These are phyloP conservation scores for Rousettus leschenaultii DNA, from an alignment of 2,113 vertebrate genomes.

Conservation along the genomic window DNA sequence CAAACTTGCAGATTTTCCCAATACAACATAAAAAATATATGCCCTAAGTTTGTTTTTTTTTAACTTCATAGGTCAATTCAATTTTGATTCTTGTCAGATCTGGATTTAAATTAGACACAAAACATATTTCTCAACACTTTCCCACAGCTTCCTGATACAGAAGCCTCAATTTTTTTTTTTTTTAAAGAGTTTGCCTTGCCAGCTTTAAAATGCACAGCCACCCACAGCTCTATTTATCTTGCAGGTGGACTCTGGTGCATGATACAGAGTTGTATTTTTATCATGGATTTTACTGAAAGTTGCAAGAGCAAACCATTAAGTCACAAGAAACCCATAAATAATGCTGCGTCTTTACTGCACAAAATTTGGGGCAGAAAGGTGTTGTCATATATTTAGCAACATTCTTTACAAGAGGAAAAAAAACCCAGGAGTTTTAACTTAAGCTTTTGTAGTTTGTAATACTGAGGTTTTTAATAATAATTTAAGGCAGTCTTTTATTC, in stretches of 20 bases:
- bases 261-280: constrained; percentile 45
- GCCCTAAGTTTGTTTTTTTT: not conserved
- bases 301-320: constrained; percentile 23
- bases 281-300: not conserved
- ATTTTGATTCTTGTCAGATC: not conserved
- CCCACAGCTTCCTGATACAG: not conserved
- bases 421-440: not conserved
- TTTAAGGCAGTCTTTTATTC: not conserved
- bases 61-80: not conserved
- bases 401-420: not conserved
- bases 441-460: not conserved
- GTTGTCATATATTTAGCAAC: constrained; percentile 31
- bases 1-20: constrained; percentile 34
- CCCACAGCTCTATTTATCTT: not conserved
- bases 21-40: not conserved
- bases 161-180: not conserved
- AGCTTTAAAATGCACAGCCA: not conserved
- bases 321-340: constrained; percentile 63
- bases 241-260: not conserved
- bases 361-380: constrained; percentile 39
- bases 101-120: not conserved
- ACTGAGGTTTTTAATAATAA: not conserved
- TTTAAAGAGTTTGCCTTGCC: not conserved
- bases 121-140: not conserved
- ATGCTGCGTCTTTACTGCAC: constrained; percentile 8